Evolutionary conservation across 2,888 invertebrate genomes (phyloP).

Genomic region (Ganaspis brasiliensis): DNA sequence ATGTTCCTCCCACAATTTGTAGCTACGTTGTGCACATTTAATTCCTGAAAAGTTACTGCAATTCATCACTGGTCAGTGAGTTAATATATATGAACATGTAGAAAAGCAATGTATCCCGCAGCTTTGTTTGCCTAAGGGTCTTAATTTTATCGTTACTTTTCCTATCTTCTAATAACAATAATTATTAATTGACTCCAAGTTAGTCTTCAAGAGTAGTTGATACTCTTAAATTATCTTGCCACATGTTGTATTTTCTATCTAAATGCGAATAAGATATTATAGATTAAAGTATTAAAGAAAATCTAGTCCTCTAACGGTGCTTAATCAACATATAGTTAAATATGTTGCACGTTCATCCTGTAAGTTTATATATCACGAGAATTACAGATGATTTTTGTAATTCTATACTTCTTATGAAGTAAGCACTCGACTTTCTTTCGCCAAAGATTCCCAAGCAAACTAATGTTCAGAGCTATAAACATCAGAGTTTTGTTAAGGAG

Average conservation of each 20-base stretch:
- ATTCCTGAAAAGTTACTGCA: background rate
- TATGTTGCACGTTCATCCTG: too few species aligned
- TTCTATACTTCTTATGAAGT: background rate
- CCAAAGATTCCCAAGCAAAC: background rate
- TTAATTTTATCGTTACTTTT: background rate
- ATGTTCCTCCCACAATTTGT: conserved; percentile 5
- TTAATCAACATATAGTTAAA: conserved; percentile 4
- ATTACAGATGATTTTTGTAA: conserved; percentile 17
- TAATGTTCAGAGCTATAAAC: background rate
- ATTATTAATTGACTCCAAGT: conserved; percentile 23
- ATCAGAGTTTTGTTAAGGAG: background rate
- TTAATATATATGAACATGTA: conserved; percentile 1
- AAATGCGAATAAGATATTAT: background rate
- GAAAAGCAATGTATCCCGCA: background rate
- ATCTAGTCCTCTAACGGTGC: conserved; percentile 18
- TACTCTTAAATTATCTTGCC: background rate
- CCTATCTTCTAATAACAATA: background rate
- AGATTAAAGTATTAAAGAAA: background rate
- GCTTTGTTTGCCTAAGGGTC: background rate
- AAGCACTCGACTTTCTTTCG: background rate
- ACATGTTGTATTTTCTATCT: background rate
- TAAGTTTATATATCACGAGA: too few species aligned
- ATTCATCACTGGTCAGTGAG: conserved; percentile 9
- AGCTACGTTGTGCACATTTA: background rate
- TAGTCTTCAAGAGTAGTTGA: conserved; percentile 9